Evolutionary conservation across 2,113 vertebrate genomes (phyloP).

Genomic region (Antechinus flavipes): DNA sequence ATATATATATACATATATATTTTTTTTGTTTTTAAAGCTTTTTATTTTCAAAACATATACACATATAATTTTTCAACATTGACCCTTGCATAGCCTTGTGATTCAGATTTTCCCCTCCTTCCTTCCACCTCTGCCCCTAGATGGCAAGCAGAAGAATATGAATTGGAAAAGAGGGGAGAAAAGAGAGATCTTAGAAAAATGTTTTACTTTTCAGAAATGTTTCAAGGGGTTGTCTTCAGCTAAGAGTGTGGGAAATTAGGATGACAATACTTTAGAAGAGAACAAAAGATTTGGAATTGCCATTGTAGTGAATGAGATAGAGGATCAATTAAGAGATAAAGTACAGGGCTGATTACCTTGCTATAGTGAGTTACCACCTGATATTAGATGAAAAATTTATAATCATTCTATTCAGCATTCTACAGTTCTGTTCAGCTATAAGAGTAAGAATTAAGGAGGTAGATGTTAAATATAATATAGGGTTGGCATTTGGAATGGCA

Average conservation of each 20-base stretch:
- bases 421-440: background rate
- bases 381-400: background rate
- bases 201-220: background rate
- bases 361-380: background rate
- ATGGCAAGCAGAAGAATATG: background rate
- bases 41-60: no score
- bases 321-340: background rate
- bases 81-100: no score
- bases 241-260: background rate
- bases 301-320: background rate
- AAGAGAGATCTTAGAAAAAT: background rate
- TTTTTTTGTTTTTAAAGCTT: no score
- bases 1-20: no score
- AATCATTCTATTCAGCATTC: background rate
- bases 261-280: background rate
- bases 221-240: background rate
- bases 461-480: background rate
- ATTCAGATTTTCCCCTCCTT: no score
- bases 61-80: no score
- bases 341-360: background rate
- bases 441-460: background rate
- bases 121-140: no score
- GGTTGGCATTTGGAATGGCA: background rate
- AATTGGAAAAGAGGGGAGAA: background rate
- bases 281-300: background rate